These are phyloP conservation scores for Magallana angulata DNA, from an alignment of 1,140 invertebrate species.

Conservation along the genomic window DNA sequence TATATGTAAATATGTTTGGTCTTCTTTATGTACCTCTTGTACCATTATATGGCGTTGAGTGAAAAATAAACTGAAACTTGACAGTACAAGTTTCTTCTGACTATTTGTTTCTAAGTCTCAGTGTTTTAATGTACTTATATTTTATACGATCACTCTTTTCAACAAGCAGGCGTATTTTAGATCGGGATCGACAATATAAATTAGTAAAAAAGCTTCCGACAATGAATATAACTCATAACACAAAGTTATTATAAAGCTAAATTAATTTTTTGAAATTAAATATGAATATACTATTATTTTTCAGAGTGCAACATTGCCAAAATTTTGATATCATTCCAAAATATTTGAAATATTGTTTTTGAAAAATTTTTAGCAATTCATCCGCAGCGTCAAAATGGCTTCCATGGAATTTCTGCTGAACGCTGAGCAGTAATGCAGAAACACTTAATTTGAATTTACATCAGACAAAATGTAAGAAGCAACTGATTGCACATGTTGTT, in stretches of 20 bases:
- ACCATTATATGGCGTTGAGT: too few species aligned
- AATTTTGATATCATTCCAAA: neutral
- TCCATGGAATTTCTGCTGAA: conserved; percentile 54
- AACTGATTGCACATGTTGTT: neutral
- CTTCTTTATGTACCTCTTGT: too few species aligned
- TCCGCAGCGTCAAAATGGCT: conserved; percentile 69
- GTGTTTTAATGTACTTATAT: too few species aligned
- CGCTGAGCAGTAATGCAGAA: conserved; percentile 34
- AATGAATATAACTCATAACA: neutral
- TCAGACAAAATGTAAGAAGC: neutral
- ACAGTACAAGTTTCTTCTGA: too few species aligned
- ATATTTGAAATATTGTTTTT: neutral
- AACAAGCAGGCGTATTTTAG: neutral
- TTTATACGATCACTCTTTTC: too few species aligned
- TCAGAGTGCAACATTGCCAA: too few species aligned
- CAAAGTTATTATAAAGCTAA: too few species aligned
- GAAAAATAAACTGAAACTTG: too few species aligned
- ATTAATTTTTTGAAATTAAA: too few species aligned
- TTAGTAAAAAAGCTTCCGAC: neutral
- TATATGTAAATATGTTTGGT: too few species aligned
- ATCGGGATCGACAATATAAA: conserved; percentile 14
- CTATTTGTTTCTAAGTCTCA: too few species aligned
- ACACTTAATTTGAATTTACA: conserved; percentile 4
- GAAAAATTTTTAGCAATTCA: conserved; percentile 42
- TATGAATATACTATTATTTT: too few species aligned